Evolutionary conservation across 2,888 invertebrate species (phyloP).

Genomic region (Tyria jacobaeae): DNA sequence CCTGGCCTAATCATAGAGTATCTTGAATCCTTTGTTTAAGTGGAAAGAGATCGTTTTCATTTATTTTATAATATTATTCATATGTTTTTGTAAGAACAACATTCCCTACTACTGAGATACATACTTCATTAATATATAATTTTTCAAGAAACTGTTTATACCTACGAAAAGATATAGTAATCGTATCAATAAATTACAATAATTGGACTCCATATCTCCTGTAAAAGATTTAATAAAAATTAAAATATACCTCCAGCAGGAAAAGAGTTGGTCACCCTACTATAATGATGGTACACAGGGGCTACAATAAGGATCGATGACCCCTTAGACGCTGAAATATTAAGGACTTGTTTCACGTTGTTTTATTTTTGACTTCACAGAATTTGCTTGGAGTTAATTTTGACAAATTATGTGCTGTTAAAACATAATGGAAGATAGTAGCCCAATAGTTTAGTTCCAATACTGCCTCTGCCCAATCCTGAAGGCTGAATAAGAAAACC

Average conservation of each 20-base stretch:
- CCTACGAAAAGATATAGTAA: background rate
- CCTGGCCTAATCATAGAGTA: too few relatives aligned
- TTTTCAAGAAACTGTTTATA: slow-evolving; percentile 5
- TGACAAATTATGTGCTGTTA: slow-evolving; percentile 12
- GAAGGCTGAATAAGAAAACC: too few relatives aligned
- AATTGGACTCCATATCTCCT: slow-evolving; percentile 16
- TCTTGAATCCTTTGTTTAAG: too few relatives aligned
- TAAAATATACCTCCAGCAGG: slow-evolving; percentile 14
- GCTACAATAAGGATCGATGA: slow-evolving; percentile 56
- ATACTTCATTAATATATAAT: background rate
- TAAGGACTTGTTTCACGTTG: slow-evolving; percentile 29
- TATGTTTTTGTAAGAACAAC: too few relatives aligned
- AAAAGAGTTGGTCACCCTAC: slow-evolving; percentile 42
- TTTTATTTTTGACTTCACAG: slow-evolving; percentile 14
- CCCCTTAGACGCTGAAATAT: slow-evolving; percentile 55
- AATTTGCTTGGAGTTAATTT: slow-evolving; percentile 20
- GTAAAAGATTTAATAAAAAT: slow-evolving; percentile 9
- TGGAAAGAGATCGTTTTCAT: too few relatives aligned
- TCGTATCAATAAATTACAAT: slow-evolving; percentile 13
- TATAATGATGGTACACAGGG: slow-evolving; percentile 42
- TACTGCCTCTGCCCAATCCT: too few relatives aligned
- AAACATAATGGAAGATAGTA: background rate
- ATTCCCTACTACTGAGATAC: too few relatives aligned
- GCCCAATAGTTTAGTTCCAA: too few relatives aligned
- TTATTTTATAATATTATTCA: too few relatives aligned